These are phyloP conservation scores for Paratilapia polleni DNA, from an alignment of 2,113 vertebrate genomes.

Conservation along the genomic window DNA sequence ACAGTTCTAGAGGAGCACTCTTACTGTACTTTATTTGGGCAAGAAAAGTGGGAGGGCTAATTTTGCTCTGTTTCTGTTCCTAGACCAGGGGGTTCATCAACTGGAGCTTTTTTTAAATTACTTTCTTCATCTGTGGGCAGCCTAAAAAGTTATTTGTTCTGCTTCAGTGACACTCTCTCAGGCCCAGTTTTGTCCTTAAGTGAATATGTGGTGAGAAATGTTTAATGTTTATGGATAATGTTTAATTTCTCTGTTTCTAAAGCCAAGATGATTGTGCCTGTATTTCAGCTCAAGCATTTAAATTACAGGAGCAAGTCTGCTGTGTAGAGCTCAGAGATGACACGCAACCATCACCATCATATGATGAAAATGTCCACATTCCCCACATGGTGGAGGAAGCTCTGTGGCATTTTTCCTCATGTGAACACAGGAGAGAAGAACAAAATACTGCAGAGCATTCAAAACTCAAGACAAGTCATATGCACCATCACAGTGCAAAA, in stretches of 20 bases:
- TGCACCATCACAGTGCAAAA: background rate
- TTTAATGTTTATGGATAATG: background rate
- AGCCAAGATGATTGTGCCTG: background rate
- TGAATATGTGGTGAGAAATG: background rate
- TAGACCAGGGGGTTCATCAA: background rate
- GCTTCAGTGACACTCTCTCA: slow-evolving; percentile 31
- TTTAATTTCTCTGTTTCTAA: background rate
- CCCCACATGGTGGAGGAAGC: slow-evolving; percentile 2
- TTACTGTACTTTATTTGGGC: background rate
- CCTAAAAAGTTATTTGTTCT: slow-evolving; percentile 58
- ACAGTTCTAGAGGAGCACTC: background rate
- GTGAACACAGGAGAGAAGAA: background rate
- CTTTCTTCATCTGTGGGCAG: slow-evolving; percentile 55
- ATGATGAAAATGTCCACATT: background rate
- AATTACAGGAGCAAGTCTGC: background rate
- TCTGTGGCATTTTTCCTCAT: background rate
- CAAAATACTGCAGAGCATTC: background rate
- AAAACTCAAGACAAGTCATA: background rate
- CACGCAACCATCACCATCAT: background rate
- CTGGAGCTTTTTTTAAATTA: slow-evolving; percentile 52
- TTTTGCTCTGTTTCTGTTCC: background rate
- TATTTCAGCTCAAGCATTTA: slow-evolving; percentile 19
- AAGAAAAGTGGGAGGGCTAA: background rate
- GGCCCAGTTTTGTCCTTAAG: slow-evolving; percentile 1
- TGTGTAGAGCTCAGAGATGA: background rate